Evolutionary conservation across 2,888 invertebrate genomes (phyloP), one percentile per base, ranked within the genome.

Genomic region (Patella pellucida): DNA sequence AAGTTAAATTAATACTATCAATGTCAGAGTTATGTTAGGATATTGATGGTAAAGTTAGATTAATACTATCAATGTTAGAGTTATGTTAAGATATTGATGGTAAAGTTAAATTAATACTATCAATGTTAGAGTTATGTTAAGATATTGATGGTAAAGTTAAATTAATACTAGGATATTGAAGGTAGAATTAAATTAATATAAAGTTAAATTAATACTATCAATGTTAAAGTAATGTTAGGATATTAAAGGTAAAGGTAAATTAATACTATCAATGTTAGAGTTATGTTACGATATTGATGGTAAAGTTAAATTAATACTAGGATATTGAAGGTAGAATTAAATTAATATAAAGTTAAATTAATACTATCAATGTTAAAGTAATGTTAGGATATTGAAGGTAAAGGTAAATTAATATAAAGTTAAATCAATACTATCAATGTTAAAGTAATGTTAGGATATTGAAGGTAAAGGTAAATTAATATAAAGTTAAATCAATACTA

Each of bases 341-440:
- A n/a, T n/a, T n/a, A n/a, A n/a, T n/a, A n/a, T 31, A n/a, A n/a
- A n/a, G n/a, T n/a, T n/a, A n/a, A n/a, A n/a, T n/a, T n/a, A 69
- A 41, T 41, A 41, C 70, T 72, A 41, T 7, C 41, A 2, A 12
- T 71, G 15, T 79, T 79, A 1, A 56, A 71, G 14, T 71, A 27
- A 80, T n/a, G 9, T 9, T 41, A 7, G 4, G 41, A 9, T 52
- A 74, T 83, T 50, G 77, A 78, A 82, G 85, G 87, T 87, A 79
- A 68, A 69, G 69, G 11, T 1, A 41, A 9, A 9, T 88, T 75
- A 85, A 88, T n/a, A n/a, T n/a, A n/a, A n/a, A n/a, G n/a, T n/a
- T n/a, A n/a, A n/a, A n/a, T n/a, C n/a, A n/a, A n/a, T 71, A 86
- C 88, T 14, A 81, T 86, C 27, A 85, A 84, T 79, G 85, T 86